A percentile compares a stretch with the other conserved stretches of the same genome.
These are phyloP conservation scores for Anas flavirostris DNA, from an alignment of 2,797 vertebrate species.

Conservation along the genomic window DNA sequence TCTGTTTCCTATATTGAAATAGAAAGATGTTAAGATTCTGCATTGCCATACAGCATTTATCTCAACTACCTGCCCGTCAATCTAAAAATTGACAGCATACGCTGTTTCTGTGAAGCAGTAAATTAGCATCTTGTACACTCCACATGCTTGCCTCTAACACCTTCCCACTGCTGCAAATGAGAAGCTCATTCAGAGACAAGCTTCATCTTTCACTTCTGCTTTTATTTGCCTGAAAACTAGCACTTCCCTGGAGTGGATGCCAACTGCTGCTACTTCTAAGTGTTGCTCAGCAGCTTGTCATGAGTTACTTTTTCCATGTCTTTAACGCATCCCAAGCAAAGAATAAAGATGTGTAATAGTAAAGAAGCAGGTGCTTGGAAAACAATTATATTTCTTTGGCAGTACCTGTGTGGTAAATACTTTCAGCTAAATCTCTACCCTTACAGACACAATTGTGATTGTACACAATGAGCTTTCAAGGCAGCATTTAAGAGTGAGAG, in stretches of 20 bases:
- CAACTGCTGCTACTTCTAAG: not conserved
- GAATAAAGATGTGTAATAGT: conserved; percentile 18
- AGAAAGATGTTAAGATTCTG: not conserved
- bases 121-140: not conserved
- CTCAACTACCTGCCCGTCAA: not conserved
- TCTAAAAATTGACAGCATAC: not conserved
- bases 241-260: not conserved
- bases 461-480: not conserved
- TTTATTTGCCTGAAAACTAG: conserved; percentile 23
- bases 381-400: not conserved
- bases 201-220: conserved; percentile 19
- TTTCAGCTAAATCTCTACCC: not conserved
- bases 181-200: not conserved
- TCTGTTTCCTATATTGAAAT: not conserved
- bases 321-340: not conserved
- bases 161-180: conserved; percentile 52
- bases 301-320: conserved; percentile 22
- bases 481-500: not conserved
- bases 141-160: conserved; percentile 19
- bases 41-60: not conserved
- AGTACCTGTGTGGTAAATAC: not conserved
- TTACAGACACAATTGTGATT: not conserved
- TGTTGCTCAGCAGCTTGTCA: conserved; percentile 35
- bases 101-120: not conserved
- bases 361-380: conserved; percentile 41